Evolutionary conservation across 1,140 invertebrate species (phyloP).

Genomic region (Meloidogyne exigua): DNA sequence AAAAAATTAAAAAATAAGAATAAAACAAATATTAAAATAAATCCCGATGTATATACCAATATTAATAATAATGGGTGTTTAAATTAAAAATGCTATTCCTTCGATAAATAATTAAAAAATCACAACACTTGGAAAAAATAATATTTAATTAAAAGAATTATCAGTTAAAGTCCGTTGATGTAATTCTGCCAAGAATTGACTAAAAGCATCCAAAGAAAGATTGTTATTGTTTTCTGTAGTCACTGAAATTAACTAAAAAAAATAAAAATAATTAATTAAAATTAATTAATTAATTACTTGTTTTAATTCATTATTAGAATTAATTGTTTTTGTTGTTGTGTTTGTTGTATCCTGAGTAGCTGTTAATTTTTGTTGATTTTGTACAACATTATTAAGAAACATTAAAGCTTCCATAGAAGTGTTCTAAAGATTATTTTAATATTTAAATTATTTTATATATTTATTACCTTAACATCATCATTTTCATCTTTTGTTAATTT

Average conservation of each 20-base stretch:
- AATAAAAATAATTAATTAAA: background rate
- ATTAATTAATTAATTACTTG: background rate
- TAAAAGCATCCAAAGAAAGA: background rate
- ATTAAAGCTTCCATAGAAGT: conserved; percentile 1
- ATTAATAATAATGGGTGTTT: too few relatives aligned
- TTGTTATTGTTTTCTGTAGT: background rate
- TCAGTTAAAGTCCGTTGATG: background rate
- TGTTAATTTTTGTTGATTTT: background rate
- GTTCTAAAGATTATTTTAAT: background rate
- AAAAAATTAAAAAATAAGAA: too few relatives aligned
- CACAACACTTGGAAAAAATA: background rate
- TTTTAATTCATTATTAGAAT: background rate
- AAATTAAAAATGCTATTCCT: too few relatives aligned
- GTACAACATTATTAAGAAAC: background rate
- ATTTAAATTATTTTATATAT: background rate
- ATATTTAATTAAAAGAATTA: background rate
- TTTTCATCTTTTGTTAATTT: background rate
- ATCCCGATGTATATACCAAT: too few relatives aligned
- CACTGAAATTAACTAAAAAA: background rate
- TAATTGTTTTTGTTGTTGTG: background rate
- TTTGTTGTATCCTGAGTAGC: background rate
- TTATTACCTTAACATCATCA: background rate
- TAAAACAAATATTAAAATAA: too few relatives aligned
- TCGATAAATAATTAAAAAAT: too few relatives aligned
- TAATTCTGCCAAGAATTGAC: background rate